phyloP scores from a whole-genome alignment of 1,140 invertebrate species.

The Chironomus tepperi region DNA sequence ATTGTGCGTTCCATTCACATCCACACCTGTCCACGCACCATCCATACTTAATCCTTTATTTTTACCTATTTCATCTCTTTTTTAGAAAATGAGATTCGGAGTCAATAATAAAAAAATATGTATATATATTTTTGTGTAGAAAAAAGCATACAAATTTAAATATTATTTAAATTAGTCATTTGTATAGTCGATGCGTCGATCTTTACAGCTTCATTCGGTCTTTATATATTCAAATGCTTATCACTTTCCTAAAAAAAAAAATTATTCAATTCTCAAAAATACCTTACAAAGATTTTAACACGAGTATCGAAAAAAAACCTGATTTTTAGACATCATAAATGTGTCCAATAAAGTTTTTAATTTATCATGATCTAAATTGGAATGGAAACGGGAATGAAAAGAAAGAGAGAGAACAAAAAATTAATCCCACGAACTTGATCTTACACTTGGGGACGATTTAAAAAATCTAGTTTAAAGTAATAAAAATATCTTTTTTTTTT shows the following conservation, averaged over 20 bases:
- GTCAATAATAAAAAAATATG: conserved; percentile 2
- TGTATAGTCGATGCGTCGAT: conserved; percentile 15
- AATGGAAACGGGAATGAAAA: conserved; percentile 6
- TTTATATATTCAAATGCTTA: conserved; percentile 21
- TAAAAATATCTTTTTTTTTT: no score
- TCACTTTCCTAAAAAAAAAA: conserved; percentile 20
- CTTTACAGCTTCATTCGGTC: conserved; percentile 19
- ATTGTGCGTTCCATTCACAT: no score
- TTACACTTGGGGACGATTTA: neutral
- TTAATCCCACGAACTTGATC: conserved; percentile 21
- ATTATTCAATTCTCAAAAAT: neutral
- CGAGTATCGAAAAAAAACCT: conserved; percentile 11
- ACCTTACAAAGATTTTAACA: conserved; percentile 23
- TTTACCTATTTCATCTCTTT: neutral
- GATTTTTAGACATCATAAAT: conserved; percentile 20
- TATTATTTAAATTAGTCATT: conserved; percentile 21
- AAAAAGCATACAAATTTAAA: conserved; percentile 20
- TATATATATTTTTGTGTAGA: conserved; percentile 9
- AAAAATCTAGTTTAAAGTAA: neutral
- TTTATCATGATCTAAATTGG: conserved; percentile 21
- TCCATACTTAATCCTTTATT: no score
- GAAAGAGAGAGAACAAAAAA: neutral
- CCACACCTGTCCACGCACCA: no score
- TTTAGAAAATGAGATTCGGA: neutral
- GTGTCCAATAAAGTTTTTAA: conserved; percentile 21